Conservation (phyloP, 2,797 vertebrate species). For the Poeciliopsis paucimaculata region DNA sequence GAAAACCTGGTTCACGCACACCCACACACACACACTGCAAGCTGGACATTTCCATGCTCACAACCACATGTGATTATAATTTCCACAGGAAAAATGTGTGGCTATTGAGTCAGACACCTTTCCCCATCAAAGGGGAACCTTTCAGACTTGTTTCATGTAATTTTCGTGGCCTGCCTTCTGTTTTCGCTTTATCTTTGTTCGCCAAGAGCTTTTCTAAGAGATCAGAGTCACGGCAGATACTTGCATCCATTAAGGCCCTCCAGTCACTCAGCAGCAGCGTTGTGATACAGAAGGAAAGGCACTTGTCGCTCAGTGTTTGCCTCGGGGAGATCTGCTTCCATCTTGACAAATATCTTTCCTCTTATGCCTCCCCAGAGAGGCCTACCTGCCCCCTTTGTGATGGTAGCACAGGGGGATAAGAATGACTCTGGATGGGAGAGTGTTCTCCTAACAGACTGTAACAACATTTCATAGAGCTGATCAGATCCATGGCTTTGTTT, state of each 20-base stretch:
- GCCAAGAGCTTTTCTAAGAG: conserved; percentile 45
- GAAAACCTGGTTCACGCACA: conserved; percentile 5
- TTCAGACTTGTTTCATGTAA: conserved; percentile 26
- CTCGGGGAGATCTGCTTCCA: conserved; percentile 56
- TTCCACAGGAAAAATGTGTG: conserved; percentile 40
- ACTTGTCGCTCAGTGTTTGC: conserved; percentile 67
- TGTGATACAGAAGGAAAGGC: conserved; percentile 61
- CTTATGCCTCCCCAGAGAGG: conserved; percentile 67
- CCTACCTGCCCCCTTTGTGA: conserved; percentile 51
- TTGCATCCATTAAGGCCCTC: conserved; percentile 61
- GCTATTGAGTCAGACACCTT: conserved; percentile 42
- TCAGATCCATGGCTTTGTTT: neutral
- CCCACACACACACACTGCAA: conserved; percentile 23
- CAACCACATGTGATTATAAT: conserved; percentile 63
- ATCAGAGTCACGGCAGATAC: conserved; percentile 61
- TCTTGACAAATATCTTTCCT: conserved; percentile 69
- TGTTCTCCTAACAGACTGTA: conserved; percentile 26
- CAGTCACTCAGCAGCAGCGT: conserved; percentile 72
- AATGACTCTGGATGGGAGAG: neutral
- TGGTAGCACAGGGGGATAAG: conserved; percentile 49
- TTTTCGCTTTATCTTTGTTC: conserved; percentile 32
- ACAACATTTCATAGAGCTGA: conserved; percentile 11
- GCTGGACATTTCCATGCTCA: conserved; percentile 46
- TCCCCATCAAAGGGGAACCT: conserved; percentile 57
- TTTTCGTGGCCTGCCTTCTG: conserved; percentile 22